Evolutionary conservation across 2,113 vertebrate genomes (phyloP).

Genomic region (Anser cygnoides): DNA sequence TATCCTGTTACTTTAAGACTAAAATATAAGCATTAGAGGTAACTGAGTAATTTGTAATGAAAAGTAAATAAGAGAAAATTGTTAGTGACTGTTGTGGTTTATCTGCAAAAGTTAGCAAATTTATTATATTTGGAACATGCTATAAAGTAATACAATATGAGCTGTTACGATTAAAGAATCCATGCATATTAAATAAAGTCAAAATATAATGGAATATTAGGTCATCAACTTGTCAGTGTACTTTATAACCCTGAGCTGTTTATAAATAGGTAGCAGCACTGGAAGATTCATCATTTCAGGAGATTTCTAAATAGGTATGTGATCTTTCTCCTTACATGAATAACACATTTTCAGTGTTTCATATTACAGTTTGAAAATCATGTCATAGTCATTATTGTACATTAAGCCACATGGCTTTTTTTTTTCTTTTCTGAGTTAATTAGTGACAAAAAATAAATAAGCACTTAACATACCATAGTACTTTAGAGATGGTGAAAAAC

Average conservation of each 20-base stretch:
- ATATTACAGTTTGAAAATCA: constrained; percentile 16
- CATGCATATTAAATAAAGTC: neutral
- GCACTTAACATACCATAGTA: neutral
- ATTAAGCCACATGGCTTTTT: constrained; percentile 9
- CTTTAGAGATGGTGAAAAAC: neutral
- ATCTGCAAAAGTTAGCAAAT: neutral
- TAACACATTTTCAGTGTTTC: constrained; percentile 26
- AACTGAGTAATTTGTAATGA: neutral
- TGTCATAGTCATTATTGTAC: neutral
- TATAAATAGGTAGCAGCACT: constrained; percentile 9
- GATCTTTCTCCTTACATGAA: constrained; percentile 12
- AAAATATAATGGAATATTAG: constrained; percentile 10
- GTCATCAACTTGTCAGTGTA: neutral
- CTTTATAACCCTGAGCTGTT: constrained; percentile 10
- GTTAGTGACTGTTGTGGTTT: neutral
- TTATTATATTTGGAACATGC: neutral
- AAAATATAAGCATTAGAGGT: neutral
- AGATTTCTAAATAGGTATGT: constrained; percentile 18
- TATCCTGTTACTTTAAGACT: neutral
- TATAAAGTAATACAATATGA: neutral
- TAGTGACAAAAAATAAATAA: neutral
- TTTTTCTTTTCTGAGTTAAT: constrained; percentile 25
- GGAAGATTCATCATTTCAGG: constrained; percentile 6
- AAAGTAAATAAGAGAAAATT: neutral
- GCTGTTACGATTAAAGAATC: neutral